These are phyloP conservation scores for Congeria kusceri DNA, from an alignment of 2,888 invertebrate species.

Conservation along the genomic window DNA sequence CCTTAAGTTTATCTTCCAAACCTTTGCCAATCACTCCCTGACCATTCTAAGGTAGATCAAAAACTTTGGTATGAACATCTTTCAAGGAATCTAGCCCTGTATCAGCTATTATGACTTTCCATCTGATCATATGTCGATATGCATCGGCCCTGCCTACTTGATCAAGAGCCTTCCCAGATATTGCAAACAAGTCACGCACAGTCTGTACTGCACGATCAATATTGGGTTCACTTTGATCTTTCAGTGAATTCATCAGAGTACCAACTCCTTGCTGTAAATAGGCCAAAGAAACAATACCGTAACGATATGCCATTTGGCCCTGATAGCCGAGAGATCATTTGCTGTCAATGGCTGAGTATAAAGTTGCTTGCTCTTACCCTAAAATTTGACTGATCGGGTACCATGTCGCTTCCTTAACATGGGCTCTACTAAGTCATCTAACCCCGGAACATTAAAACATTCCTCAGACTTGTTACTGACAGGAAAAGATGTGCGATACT, in stretches of 20 bases:
- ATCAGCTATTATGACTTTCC: no score
- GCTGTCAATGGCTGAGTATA: slow-evolving; percentile 24
- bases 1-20: no score
- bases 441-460: slow-evolving; percentile 25
- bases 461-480: slow-evolving; percentile 12
- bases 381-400: neutral
- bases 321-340: slow-evolving; percentile 29
- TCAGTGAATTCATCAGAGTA: slow-evolving; percentile 23
- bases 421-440: slow-evolving; percentile 33
- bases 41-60: no score
- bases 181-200: slow-evolving; percentile 19
- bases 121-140: no score
- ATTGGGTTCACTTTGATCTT: slow-evolving; percentile 25
- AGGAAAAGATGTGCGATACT: slow-evolving; percentile 27
- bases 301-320: slow-evolving; percentile 26
- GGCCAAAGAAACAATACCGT: slow-evolving; percentile 12
- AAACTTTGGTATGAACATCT: no score
- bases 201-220: slow-evolving; percentile 31
- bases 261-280: slow-evolving; percentile 51
- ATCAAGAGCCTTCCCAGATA: no score
- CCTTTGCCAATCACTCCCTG: no score
- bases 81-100: no score
- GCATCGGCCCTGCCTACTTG: no score
- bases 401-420: slow-evolving; percentile 25
- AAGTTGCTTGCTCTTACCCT: slow-evolving; percentile 21